Base-by-base conservation (phyloP, 2,113 vertebrate species). In the Oceanodroma tethys region DNA sequence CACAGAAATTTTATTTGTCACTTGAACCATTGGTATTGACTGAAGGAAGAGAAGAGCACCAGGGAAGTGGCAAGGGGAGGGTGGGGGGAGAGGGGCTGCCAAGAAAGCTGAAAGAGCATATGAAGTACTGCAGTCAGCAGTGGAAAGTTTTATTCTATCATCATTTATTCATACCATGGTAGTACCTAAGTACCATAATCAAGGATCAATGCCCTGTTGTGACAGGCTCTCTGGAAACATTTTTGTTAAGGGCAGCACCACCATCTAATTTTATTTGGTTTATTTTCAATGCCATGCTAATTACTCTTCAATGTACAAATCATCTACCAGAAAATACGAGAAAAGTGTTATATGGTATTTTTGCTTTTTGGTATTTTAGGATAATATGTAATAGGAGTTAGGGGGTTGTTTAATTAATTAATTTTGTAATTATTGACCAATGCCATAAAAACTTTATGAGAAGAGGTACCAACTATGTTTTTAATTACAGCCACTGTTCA, bases 1-100 rank as follows among this genome's bases (percentile, higher is more conserved):
- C 90, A 93, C 83, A 85, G 92, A 96, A 96, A 96, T 97, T 97
- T 97, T 95, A 88, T 92, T 97, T 95, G 94, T 98, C 95, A 96
- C 86, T 96, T 96, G 95, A 97, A 70, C 56, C 82, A 68, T 26
- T 82, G 60, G 60, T 86, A 96, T 82, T 91, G 93, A 96, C 76
- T 82, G 75, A 94, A 76, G 97, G 86, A 96, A 94, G 66, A 81
- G 82, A 78, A 96, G 93, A 86, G 86, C 72, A 90, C 29, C 43
- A 72, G 72, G 43, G 66, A 82, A 79, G 53, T 4, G 48, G 23
- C 7, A 32, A 91, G 58, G 40, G n/a, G 47, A 84, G 66, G 48
- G 74, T 38, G 68, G 17, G 83, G 59, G 45, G 5, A 84, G 52
- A 45, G 50, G 63, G 36, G 19, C 66, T 87, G 74, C 76, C 81